These are phyloP conservation scores for Ciconia boyciana DNA, from an alignment of 2,113 vertebrate species.

Conservation along the genomic window DNA sequence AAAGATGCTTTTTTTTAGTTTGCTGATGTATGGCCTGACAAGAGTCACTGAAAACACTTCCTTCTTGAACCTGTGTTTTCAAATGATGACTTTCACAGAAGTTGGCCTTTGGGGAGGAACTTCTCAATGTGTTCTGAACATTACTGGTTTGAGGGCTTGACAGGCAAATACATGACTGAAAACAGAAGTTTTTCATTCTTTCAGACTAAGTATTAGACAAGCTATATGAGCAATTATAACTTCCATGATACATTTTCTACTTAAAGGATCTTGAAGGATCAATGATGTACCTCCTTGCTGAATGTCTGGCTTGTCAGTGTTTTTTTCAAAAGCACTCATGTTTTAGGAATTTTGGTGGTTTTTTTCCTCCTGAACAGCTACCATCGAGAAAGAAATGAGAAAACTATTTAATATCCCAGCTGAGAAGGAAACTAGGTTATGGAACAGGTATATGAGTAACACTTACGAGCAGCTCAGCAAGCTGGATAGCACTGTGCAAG, in stretches of 20 bases:
- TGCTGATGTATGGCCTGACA: background rate
- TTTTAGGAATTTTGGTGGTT: background rate
- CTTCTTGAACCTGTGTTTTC: background rate
- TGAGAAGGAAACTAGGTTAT: slow-evolving; percentile 90
- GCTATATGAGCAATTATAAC: background rate
- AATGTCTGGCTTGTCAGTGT: background rate
- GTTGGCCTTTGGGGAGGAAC: background rate
- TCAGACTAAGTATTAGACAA: background rate
- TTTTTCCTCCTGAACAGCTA: slow-evolving; percentile 72
- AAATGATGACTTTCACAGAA: background rate
- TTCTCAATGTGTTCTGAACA: background rate
- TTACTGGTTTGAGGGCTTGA: background rate
- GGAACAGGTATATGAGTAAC: slow-evolving; percentile 95
- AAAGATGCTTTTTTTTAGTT: background rate
- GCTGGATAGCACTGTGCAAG: slow-evolving; percentile 93
- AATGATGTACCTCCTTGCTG: background rate
- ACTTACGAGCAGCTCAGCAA: slow-evolving; percentile 91
- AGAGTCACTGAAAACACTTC: background rate
- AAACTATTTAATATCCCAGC: slow-evolving; percentile 87
- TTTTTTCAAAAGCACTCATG: background rate
- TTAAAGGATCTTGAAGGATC: background rate
- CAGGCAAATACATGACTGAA: background rate
- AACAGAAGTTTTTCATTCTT: background rate
- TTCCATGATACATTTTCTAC: background rate
- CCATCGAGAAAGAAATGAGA: slow-evolving; percentile 93